phyloP scores from a whole-genome alignment of 2,113 vertebrate species.

The Hemiscyllium ocellatum region DNA sequence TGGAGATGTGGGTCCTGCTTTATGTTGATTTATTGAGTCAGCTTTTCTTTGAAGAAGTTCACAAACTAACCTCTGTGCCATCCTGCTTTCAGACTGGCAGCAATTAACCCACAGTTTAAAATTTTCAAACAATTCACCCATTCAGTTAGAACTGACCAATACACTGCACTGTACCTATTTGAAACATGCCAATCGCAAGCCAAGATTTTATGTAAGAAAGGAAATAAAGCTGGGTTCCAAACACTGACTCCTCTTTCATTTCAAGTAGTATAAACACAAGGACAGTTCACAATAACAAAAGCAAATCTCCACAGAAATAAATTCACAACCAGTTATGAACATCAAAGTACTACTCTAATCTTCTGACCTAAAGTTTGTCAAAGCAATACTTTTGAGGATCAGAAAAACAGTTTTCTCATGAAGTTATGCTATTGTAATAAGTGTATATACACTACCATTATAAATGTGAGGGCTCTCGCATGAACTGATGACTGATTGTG shows the following conservation, averaged over 20 bases:
- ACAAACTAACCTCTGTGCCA: neutral
- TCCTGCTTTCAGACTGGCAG: neutral
- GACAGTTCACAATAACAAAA: neutral
- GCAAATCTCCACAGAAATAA: neutral
- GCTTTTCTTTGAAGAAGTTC: neutral
- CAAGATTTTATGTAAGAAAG: neutral
- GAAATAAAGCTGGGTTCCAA: neutral
- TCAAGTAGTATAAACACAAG: neutral
- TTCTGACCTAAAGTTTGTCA: neutral
- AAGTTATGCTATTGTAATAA: neutral
- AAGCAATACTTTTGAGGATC: neutral
- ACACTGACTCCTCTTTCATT: neutral
- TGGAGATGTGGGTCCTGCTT: neutral
- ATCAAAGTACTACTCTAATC: neutral
- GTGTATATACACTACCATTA: neutral
- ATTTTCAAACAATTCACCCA: neutral
- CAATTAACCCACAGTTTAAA: neutral
- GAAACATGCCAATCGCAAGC: neutral
- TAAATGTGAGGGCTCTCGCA: neutral
- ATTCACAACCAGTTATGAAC: neutral
- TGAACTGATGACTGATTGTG: neutral
- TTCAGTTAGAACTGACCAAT: neutral
- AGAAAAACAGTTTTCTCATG: neutral
- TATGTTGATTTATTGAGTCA: neutral
- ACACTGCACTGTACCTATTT: neutral